Evolutionary conservation across 2,797 vertebrate species (phyloP).

Genomic region (Pitangus sulphuratus): DNA sequence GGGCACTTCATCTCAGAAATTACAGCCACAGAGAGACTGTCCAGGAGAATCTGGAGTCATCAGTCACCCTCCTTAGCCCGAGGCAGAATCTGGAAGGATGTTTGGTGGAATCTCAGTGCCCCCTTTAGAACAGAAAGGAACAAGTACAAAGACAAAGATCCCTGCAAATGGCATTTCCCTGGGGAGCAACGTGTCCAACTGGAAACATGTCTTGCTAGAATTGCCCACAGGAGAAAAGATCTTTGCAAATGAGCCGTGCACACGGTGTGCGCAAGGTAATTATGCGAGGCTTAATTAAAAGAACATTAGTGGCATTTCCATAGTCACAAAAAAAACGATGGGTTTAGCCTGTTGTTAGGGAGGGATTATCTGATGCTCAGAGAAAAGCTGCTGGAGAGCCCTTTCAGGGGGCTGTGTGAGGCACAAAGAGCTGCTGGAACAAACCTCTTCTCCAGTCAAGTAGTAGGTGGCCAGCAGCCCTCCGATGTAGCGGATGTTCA

Average conservation of each 20-base stretch:
- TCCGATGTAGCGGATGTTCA: conserved; percentile 97
- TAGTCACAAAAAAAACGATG: not conserved
- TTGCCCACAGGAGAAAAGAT: conserved; percentile 26
- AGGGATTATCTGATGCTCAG: not conserved
- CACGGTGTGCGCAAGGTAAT: conserved; percentile 37
- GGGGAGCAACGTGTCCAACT: conserved; percentile 33
- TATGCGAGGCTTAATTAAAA: conserved; percentile 56
- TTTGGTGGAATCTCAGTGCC: not conserved
- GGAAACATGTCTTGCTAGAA: not conserved
- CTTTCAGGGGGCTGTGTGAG: not conserved
- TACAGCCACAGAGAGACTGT: not conserved
- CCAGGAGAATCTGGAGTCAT: not conserved
- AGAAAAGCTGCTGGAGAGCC: not conserved
- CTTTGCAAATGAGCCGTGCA: conserved; percentile 33
- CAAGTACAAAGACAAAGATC: not conserved
- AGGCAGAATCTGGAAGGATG: not conserved
- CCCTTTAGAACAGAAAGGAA: not conserved
- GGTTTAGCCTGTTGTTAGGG: not conserved
- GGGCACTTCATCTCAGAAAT: not conserved
- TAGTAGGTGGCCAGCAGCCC: conserved; percentile 94
- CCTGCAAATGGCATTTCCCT: not conserved
- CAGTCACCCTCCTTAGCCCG: not conserved
- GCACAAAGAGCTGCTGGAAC: not conserved
- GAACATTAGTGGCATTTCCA: conserved; percentile 10
- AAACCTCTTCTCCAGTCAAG: conserved; percentile 94